Percentiles rank a stretch among this genome's conserved stretches.
Conservation (phyloP, 2,113 vertebrate genomes). For the Thermophis baileyi region DNA sequence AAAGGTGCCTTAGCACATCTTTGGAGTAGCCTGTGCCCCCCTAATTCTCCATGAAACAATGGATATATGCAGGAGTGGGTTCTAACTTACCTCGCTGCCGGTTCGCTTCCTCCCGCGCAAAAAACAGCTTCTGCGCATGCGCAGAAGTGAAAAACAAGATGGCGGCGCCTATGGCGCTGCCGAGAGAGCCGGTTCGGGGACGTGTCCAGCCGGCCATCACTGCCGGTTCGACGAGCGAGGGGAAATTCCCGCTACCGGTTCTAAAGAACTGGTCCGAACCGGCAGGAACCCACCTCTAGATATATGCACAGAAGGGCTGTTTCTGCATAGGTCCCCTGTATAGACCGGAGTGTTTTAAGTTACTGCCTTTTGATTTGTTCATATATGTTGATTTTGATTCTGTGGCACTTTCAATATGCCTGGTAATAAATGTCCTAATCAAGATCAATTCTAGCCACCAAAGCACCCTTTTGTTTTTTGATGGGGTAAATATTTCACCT, state of each 20-base stretch:
- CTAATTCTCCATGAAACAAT: not conserved
- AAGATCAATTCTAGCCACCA: not conserved
- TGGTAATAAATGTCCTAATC: not conserved
- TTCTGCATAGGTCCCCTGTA: not conserved
- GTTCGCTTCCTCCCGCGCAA: no score
- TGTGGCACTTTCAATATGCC: not conserved
- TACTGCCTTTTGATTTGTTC: not conserved
- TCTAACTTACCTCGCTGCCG: no score
- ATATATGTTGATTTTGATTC: not conserved
- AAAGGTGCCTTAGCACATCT: not conserved
- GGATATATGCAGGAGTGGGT: not conserved
- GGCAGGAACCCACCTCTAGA: no score
- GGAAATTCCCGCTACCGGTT: no score
- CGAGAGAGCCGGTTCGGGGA: no score
- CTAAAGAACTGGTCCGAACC: no score
- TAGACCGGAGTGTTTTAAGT: not conserved
- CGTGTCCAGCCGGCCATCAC: no score
- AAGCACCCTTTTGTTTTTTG: not conserved
- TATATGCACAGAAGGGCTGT: not conserved
- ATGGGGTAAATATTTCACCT: not conserved
- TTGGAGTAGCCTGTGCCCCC: not conserved
- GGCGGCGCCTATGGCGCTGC: no score
- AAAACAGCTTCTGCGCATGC: no score
- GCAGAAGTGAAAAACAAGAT: no score
- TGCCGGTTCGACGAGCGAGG: no score